Evolutionary conservation across 2,888 invertebrate species (phyloP), one percentile per base, ranked within the genome.

Genomic region (Polymixis lichenea): DNA sequence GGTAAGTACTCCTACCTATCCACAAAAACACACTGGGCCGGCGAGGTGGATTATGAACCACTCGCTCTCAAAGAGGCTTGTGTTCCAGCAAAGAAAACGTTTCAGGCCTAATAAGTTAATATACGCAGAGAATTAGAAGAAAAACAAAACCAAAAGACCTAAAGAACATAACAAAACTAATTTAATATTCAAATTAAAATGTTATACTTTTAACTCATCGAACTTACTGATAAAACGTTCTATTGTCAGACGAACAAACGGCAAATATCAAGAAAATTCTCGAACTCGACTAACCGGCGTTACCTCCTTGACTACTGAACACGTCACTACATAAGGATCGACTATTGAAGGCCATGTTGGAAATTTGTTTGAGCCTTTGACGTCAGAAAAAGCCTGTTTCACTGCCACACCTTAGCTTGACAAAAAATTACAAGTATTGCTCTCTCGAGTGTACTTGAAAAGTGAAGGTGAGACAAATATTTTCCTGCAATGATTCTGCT

Each of bases 361-460:
- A 62, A 62, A 62, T 75, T 56, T 51, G 19, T 56, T 74, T 19
- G 15, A 58, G 38, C 28, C 51, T 32, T 65, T 80, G 71, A 77
- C 77, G 71, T 82, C 82, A 71, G 15, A 25, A 51, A n/a, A 60
- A 43, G 46, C 82, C 49, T 38, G 64, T 65, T 58, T 64, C 55
- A 28, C 25, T 8, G 53, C 53, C 77, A 65, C 38, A 49, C 53
- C 25, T 61, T 49, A 38, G 25, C 17, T 72, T 62, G 22, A n/a
- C 32, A n/a, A 32, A 55, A 56, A 51, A 51, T 2, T 19, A 49
- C 32, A 58, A n/a, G 46, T 13, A 25, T 2, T 15, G 11, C n/a
- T 49, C 11, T 69, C 17, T 53, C 22, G 3, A 22, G 2, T 53
- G 19, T 49, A 38, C 28, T 60, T 46, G 4, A 32, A 17, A 67